A percentile compares a stretch with the other conserved stretches of the same genome.
phyloP scores from a whole-genome alignment of 2,113 vertebrate species.

The Chamaetylas fuelleborni region DNA sequence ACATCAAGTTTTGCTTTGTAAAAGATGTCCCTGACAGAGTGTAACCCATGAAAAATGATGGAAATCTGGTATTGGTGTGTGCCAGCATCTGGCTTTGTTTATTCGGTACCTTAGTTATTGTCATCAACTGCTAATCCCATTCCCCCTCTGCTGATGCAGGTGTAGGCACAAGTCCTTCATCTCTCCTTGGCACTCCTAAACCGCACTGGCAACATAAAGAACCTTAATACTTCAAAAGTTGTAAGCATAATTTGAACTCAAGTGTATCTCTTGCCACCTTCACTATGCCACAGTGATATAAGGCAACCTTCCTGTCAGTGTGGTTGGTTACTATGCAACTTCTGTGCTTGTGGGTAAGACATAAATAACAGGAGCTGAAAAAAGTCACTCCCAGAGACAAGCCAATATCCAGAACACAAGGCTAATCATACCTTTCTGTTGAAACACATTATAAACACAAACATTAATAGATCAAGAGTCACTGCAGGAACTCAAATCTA shows the following conservation, averaged over 20 bases:
- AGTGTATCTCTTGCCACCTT: neutral
- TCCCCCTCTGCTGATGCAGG: neutral
- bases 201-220: neutral
- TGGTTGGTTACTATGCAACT: neutral
- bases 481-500: slow-evolving; percentile 40
- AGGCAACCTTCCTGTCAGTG: neutral
- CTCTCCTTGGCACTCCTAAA: neutral
- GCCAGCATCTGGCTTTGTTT: neutral
- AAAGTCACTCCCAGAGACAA: neutral
- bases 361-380: neutral
- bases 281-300: neutral
- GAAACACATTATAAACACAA: neutral
- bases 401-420: slow-evolving; percentile 20
- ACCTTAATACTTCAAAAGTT: neutral
- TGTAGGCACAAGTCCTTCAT: neutral
- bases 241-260: neutral
- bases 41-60: neutral
- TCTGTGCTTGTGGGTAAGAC: neutral
- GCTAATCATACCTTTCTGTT: slow-evolving; percentile 10
- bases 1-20: neutral
- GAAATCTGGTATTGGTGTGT: neutral
- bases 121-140: neutral
- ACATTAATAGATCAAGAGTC: neutral
- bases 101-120: neutral
- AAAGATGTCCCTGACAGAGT: neutral